phyloP scores from a whole-genome alignment of 2,888 invertebrate species.

The Synanthedon tipuliformis region DNA sequence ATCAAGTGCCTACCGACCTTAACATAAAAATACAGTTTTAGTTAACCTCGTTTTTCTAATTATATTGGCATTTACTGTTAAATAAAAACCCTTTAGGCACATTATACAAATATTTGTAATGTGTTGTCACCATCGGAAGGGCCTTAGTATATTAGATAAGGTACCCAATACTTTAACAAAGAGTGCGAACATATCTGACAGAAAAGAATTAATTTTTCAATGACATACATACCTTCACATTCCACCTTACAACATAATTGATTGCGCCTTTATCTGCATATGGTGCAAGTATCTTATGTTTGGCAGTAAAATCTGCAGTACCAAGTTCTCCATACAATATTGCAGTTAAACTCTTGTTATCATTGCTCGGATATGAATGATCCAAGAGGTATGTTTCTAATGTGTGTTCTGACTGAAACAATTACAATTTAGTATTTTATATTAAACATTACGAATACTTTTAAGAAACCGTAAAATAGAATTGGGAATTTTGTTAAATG shows the following conservation, averaged over 20 bases:
- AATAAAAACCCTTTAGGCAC: too few relatives aligned
- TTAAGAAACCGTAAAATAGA: too few relatives aligned
- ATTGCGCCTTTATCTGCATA: constrained; percentile 78
- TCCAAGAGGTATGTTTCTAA: constrained; percentile 81
- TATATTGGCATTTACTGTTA: too few relatives aligned
- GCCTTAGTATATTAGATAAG: too few relatives aligned
- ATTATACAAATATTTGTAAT: too few relatives aligned
- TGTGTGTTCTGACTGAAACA: constrained; percentile 40
- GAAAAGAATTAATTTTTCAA: not conserved
- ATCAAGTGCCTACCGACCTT: too few relatives aligned
- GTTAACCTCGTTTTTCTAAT: too few relatives aligned
- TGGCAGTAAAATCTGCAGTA: constrained; percentile 75
- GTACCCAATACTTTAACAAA: not conserved
- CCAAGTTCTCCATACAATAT: constrained; percentile 93
- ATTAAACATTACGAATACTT: too few relatives aligned
- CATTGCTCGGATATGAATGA: constrained; percentile 84
- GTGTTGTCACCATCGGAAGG: too few relatives aligned
- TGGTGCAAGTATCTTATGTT: constrained; percentile 79
- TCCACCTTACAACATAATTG: constrained; percentile 91
- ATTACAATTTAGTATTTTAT: too few relatives aligned
- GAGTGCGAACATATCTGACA: not conserved
- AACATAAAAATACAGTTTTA: too few relatives aligned
- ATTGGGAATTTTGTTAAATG: too few relatives aligned
- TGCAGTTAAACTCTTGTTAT: constrained; percentile 76
- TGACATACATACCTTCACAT: constrained; percentile 73